phyloP scores from a whole-genome alignment of 1,140 invertebrate genomes.

The Cydia strobilella region DNA sequence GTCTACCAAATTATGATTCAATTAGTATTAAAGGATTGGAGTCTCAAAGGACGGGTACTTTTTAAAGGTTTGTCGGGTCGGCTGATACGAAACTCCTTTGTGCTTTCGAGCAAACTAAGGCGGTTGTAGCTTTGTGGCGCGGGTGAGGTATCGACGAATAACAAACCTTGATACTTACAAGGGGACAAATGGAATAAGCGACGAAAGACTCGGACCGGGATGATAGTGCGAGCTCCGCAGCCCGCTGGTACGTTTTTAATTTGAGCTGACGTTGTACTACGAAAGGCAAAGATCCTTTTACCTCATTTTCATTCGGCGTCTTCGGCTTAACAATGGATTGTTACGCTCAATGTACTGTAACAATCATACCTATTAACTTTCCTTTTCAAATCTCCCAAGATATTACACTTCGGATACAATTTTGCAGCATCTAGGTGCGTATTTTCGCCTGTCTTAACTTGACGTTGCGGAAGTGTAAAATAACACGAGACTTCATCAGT shows the following conservation, averaged over 20 bases:
- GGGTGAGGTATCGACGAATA: slow-evolving; percentile 62
- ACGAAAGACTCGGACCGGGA: background rate
- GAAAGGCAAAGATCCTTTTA: slow-evolving; percentile 43
- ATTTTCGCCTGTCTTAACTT: slow-evolving; percentile 12
- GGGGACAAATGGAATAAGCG: slow-evolving; percentile 14
- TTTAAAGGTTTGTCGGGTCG: slow-evolving; percentile 68
- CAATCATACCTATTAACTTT: slow-evolving; percentile 44
- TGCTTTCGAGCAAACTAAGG: slow-evolving; percentile 73
- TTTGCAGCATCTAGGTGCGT: background rate
- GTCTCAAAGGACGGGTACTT: slow-evolving; percentile 69
- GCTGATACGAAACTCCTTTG: slow-evolving; percentile 68
- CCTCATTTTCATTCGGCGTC: slow-evolving; percentile 46
- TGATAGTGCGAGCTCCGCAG: slow-evolving; percentile 12
- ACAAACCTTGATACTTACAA: slow-evolving; percentile 51
- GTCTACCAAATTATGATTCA: slow-evolving; percentile 77
- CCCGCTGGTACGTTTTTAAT: slow-evolving; percentile 33
- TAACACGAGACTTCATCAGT: slow-evolving; percentile 53
- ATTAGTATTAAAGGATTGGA: slow-evolving; percentile 79
- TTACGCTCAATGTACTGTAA: slow-evolving; percentile 52
- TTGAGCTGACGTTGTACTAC: slow-evolving; percentile 37
- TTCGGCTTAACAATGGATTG: slow-evolving; percentile 40
- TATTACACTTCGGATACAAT: background rate
- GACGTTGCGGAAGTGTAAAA: slow-evolving; percentile 33
- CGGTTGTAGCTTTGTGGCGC: slow-evolving; percentile 61
- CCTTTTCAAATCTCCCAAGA: background rate